phyloP scores from a whole-genome alignment of 2,888 invertebrate species.

The Callyntrura guangdongensis region DNA sequence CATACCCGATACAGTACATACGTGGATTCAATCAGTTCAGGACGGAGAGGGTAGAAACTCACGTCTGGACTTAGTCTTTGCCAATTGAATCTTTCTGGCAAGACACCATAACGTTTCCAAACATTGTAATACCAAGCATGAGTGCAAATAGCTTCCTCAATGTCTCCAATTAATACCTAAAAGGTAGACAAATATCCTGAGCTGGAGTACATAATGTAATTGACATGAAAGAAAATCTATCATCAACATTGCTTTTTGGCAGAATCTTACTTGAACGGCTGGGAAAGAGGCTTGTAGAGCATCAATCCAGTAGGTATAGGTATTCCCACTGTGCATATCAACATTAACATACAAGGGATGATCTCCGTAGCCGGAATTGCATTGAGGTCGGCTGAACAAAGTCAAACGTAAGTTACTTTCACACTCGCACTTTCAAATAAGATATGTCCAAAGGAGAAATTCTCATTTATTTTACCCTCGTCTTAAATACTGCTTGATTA shows the following conservation, averaged over 20 bases:
- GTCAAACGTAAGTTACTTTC: neutral
- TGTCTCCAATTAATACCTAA: slow-evolving; percentile 88
- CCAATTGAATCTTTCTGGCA: slow-evolving; percentile 88
- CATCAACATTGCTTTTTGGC: neutral
- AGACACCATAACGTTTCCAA: slow-evolving; percentile 88
- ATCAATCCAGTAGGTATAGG: slow-evolving; percentile 89
- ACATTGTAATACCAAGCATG: slow-evolving; percentile 89
- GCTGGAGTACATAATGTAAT: neutral
- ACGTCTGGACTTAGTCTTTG: slow-evolving; percentile 87
- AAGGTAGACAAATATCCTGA: too few species aligned
- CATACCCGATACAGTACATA: slow-evolving; percentile 87
- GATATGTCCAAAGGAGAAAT: neutral
- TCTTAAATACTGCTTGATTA: slow-evolving; percentile 88
- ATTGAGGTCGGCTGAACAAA: slow-evolving; percentile 86
- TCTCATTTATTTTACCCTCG: slow-evolving; percentile 87
- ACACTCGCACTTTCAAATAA: neutral
- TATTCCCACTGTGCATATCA: slow-evolving; percentile 88
- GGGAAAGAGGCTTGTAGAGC: slow-evolving; percentile 88
- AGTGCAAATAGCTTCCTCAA: slow-evolving; percentile 89
- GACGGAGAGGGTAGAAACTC: slow-evolving; percentile 89
- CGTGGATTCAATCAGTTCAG: slow-evolving; percentile 89
- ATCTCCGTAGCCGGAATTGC: slow-evolving; percentile 88
- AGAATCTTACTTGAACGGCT: slow-evolving; percentile 86
- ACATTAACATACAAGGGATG: slow-evolving; percentile 89
- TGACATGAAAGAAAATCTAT: neutral